Evolutionary conservation across 2,797 vertebrate genomes (phyloP).

Genomic region (Propithecus deckenii): DNA sequence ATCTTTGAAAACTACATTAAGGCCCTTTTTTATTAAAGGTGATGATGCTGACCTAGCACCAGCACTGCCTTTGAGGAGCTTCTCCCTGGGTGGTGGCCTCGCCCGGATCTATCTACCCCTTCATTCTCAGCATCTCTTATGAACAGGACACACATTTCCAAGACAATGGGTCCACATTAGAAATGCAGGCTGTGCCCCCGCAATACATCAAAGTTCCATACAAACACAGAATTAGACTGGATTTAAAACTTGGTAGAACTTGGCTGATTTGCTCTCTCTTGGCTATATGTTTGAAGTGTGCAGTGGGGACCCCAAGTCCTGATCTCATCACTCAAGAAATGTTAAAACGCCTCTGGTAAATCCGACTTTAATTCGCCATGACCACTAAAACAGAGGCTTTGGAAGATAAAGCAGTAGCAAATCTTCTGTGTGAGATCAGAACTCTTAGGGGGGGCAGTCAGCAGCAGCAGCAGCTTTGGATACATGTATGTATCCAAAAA

Average conservation of each 20-base stretch:
- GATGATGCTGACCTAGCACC: too few relatives aligned
- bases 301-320: neutral
- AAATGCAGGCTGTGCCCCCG: neutral
- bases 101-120: neutral
- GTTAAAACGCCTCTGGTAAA: conserved; percentile 7
- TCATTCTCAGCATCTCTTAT: neutral
- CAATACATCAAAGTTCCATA: neutral
- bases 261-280: conserved; percentile 9
- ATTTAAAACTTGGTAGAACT: conserved; percentile 36
- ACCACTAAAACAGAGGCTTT: conserved; percentile 19
- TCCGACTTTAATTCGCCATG: conserved; percentile 22
- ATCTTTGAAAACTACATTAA: neutral
- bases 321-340: neutral
- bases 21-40: neutral
- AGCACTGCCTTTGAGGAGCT: neutral
- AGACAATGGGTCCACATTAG: neutral
- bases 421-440: neutral
- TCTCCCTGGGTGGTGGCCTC: neutral
- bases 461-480: neutral
- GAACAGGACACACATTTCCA: neutral
- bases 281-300: neutral
- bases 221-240: neutral
- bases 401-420: neutral
- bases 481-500: neutral
- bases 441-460: neutral